These are phyloP conservation scores for Papilio protenor DNA, from an alignment of 2,888 invertebrate genomes.

Conservation along the genomic window DNA sequence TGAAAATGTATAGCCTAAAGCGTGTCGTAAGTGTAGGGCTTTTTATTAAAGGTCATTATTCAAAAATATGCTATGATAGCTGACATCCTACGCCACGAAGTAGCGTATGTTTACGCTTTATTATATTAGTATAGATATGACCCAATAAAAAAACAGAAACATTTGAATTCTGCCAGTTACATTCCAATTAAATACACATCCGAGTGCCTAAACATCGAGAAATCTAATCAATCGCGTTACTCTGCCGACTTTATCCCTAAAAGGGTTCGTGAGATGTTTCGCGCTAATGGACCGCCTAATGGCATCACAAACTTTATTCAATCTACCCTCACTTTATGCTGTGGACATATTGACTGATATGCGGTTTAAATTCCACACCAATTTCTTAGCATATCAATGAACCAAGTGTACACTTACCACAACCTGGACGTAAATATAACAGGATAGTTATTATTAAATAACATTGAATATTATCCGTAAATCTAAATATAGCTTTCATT, in stretches of 20 bases:
- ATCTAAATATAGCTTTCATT: no score
- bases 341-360: conserved; percentile 27
- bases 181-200: conserved; percentile 29
- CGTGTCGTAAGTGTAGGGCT: no score
- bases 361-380: conserved; percentile 4
- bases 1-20: no score
- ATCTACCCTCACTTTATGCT: conserved; percentile 9
- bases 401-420: neutral
- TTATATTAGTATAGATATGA: neutral
- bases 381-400: conserved; percentile 1
- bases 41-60: no score
- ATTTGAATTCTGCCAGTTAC: neutral
- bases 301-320: conserved; percentile 37
- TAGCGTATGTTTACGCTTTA: no score
- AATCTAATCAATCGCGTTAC: conserved; percentile 25
- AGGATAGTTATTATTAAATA: neutral
- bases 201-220: conserved; percentile 24
- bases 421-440: neutral
- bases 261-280: conserved; percentile 38
- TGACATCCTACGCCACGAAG: no score
- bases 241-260: conserved; percentile 28
- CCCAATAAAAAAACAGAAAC: neutral
- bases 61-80: no score
- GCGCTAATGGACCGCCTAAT: conserved; percentile 38
- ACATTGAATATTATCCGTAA: neutral